phyloP scores from a whole-genome alignment of 2,797 vertebrate genomes.

The Phataginus tetradactyla region DNA sequence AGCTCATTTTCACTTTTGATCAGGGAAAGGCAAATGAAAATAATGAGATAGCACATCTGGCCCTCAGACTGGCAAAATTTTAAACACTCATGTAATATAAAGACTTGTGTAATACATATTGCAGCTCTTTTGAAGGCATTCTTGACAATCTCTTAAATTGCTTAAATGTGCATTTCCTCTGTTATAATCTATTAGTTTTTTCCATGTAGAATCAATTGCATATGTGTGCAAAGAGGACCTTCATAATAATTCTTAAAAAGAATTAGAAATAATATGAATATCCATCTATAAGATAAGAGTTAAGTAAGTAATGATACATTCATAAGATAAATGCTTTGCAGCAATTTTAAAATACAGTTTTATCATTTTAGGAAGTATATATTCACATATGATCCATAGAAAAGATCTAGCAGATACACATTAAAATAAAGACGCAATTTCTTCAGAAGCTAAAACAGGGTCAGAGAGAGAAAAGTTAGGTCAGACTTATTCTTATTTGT shows the following conservation, averaged over 20 bases:
- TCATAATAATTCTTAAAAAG: neutral
- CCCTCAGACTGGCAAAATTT: neutral
- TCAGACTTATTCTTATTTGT: neutral
- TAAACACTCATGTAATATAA: neutral
- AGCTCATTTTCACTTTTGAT: neutral
- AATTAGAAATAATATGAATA: neutral
- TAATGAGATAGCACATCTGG: neutral
- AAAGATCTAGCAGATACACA: neutral
- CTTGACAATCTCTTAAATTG: neutral
- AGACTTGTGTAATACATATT: neutral
- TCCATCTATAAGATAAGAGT: neutral
- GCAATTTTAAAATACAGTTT: neutral
- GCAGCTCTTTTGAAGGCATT: neutral
- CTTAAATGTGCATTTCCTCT: neutral
- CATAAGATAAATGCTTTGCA: neutral
- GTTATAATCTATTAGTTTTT: neutral
- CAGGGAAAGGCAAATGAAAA: neutral
- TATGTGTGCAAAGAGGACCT: neutral
- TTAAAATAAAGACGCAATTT: neutral
- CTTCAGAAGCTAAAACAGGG: neutral
- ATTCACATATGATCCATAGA: neutral
- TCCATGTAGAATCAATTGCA: neutral
- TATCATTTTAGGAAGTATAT: neutral
- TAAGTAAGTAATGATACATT: neutral
- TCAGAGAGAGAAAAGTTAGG: accelerated